These are phyloP conservation scores for Erythrocercus mccallii DNA, from an alignment of 2,113 vertebrate genomes.

Conservation along the genomic window DNA sequence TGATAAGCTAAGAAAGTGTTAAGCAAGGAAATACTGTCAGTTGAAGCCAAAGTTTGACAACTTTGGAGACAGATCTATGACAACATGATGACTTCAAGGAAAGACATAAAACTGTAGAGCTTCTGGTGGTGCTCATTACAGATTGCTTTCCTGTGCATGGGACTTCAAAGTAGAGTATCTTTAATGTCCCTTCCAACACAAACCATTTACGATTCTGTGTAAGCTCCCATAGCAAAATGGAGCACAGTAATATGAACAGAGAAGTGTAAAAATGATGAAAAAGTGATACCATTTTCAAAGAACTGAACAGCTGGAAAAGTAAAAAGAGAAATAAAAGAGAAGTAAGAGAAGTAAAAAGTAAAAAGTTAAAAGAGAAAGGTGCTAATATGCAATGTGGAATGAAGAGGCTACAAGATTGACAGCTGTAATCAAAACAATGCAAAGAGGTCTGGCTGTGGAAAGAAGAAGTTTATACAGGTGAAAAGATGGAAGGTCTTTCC, in stretches of 20 bases:
- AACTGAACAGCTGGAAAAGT: neutral
- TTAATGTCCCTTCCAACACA: neutral
- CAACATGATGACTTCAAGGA: neutral
- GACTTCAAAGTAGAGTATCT: neutral
- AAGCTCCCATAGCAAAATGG: neutral
- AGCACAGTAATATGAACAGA: neutral
- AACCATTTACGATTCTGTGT: accelerated
- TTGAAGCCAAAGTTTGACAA: neutral
- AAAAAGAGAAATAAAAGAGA: too few relatives aligned
- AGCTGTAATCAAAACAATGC: neutral
- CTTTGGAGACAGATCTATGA: neutral
- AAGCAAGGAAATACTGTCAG: neutral
- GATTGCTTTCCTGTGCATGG: neutral
- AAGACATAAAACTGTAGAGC: neutral
- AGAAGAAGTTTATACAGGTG: neutral
- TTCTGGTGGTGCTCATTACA: neutral
- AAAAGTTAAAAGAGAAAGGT: neutral
- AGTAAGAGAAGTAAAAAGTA: too few relatives aligned
- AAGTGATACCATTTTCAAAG: neutral
- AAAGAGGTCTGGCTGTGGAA: neutral
- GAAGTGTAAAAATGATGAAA: neutral
- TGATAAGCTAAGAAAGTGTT: neutral
- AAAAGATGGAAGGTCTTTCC: neutral
- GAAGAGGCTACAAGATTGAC: neutral
- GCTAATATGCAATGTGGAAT: neutral